Conservation (phyloP, 2,888 invertebrate genomes). For the Dysmachus trigonus region DNA sequence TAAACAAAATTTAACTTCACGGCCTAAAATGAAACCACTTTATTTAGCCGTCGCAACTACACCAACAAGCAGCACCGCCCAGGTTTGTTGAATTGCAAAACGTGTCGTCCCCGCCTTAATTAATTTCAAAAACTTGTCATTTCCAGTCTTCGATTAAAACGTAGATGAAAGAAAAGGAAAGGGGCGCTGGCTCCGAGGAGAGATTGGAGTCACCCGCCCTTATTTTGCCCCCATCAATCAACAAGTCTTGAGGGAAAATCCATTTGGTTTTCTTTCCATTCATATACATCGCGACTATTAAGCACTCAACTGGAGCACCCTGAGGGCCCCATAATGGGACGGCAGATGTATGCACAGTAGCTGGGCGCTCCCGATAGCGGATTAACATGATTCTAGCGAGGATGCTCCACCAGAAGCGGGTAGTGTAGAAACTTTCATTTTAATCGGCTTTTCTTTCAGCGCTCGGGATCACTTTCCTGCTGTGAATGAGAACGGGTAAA, state of each 20-base stretch:
- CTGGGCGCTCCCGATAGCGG: neutral
- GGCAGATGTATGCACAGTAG: neutral
- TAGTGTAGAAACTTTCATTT: neutral
- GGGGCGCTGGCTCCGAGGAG: neutral
- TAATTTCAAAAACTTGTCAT: neutral
- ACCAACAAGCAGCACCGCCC: neutral
- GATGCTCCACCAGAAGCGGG: neutral
- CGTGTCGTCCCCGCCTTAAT: neutral
- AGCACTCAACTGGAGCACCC: neutral
- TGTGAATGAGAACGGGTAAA: neutral
- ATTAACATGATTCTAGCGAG: neutral
- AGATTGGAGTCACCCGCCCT: neutral
- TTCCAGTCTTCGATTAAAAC: neutral
- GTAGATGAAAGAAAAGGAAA: neutral
- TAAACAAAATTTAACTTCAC: neutral
- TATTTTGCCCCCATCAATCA: neutral
- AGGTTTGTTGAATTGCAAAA: neutral
- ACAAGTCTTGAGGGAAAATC: neutral
- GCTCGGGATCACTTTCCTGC: slow-evolving; percentile 1
- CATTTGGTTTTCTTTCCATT: neutral
- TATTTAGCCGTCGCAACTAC: neutral
- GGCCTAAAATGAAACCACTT: neutral
- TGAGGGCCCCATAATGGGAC: neutral
- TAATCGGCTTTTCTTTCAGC: slow-evolving; percentile 7
- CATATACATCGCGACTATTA: neutral